These are phyloP conservation scores for Fratercula arctica DNA, from an alignment of 2,797 vertebrate species.

Conservation along the genomic window DNA sequence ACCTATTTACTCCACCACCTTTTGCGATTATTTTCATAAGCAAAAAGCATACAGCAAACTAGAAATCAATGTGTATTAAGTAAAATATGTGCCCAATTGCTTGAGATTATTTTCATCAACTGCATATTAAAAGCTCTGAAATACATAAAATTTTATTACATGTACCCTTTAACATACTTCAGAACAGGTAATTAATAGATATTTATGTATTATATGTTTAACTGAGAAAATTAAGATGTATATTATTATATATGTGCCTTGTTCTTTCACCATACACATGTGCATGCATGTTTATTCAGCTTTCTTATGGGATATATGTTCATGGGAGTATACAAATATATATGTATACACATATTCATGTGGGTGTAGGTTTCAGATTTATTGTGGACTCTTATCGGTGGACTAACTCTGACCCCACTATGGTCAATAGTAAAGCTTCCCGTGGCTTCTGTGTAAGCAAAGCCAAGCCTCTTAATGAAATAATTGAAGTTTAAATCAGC, in stretches of 20 bases:
- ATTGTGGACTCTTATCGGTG: background rate
- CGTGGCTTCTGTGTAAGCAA: background rate
- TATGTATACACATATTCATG: background rate
- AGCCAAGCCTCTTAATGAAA: background rate
- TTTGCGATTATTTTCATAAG: background rate
- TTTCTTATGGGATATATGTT: background rate
- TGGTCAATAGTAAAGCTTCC: background rate
- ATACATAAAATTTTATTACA: background rate
- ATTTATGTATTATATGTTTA: background rate
- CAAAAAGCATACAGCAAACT: background rate
- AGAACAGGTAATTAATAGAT: background rate
- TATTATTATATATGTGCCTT: background rate
- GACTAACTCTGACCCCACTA: background rate
- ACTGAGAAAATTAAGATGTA: background rate
- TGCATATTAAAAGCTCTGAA: background rate
- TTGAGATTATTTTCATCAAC: background rate
- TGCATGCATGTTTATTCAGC: background rate
- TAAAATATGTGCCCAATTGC: background rate
- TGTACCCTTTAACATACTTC: background rate
- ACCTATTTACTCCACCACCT: background rate
- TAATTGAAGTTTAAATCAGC: background rate
- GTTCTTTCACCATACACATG: background rate
- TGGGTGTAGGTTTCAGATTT: background rate
- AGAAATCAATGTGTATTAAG: background rate
- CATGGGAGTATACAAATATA: background rate